A percentile compares a stretch with the other conserved stretches of the same genome.
phyloP scores from a whole-genome alignment of 2,888 invertebrate species.

The Acanthosepion esculentum region DNA sequence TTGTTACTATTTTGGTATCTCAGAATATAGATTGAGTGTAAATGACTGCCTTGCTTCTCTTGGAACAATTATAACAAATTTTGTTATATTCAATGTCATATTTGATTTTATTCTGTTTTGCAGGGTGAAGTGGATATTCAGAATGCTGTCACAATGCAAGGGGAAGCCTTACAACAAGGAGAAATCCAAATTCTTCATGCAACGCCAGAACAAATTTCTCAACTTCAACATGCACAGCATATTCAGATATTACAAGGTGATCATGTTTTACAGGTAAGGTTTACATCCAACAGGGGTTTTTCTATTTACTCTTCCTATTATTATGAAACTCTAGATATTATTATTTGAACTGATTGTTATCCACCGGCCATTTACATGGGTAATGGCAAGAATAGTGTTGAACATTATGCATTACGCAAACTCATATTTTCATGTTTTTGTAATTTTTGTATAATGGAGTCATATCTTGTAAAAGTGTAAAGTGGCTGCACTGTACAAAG shows the following conservation, averaged over 20 bases:
- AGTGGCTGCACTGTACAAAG: too few relatives aligned
- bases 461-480: too few relatives aligned
- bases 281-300: background rate
- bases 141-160: slow-evolving; percentile 63
- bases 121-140: slow-evolving; percentile 58
- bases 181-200: slow-evolving; percentile 75
- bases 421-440: too few relatives aligned
- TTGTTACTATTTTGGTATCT: background rate
- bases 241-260: slow-evolving; percentile 73
- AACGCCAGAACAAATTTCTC: slow-evolving; percentile 75
- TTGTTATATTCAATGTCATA: too few relatives aligned
- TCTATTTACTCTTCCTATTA: background rate
- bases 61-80: too few relatives aligned
- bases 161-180: slow-evolving; percentile 64
- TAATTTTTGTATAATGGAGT: too few relatives aligned
- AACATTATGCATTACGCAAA: too few relatives aligned
- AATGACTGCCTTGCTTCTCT: too few relatives aligned
- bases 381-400: too few relatives aligned
- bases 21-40: background rate
- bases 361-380: too few relatives aligned
- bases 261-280: slow-evolving; percentile 68
- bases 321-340: too few relatives aligned
- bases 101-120: background rate
- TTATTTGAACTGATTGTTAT: too few relatives aligned
- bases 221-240: slow-evolving; percentile 73